These are phyloP conservation scores for Cebidichthys violaceus DNA, from an alignment of 2,113 vertebrate genomes.

Conservation along the genomic window DNA sequence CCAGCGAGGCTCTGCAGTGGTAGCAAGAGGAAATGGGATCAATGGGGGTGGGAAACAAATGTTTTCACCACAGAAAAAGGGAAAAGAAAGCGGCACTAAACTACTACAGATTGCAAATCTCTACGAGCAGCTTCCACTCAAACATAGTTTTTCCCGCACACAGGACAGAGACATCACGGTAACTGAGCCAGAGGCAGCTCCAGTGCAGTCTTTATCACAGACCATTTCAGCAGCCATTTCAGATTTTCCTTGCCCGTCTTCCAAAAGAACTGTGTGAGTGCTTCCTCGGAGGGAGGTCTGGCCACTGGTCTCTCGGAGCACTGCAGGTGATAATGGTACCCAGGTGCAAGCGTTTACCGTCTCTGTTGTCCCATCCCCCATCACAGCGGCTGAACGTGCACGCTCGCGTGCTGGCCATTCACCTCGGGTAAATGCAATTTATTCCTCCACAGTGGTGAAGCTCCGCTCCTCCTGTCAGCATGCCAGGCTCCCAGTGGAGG, in stretches of 20 bases:
- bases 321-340: conserved; percentile 57
- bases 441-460: conserved; percentile 68
- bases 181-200: conserved; percentile 13
- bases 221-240: conserved; percentile 21
- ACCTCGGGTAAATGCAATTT: conserved; percentile 70
- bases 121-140: conserved; percentile 15
- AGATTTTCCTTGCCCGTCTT: conserved; percentile 26
- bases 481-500: conserved; percentile 71
- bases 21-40: conserved; percentile 44
- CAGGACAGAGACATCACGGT: conserved; percentile 31
- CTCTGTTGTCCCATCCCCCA: conserved; percentile 39
- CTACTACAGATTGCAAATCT: conserved; percentile 39
- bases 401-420: conserved; percentile 49
- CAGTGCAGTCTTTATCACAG: conserved; percentile 23
- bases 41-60: conserved; percentile 38
- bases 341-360: conserved; percentile 61
- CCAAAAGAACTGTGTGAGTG: conserved; percentile 25
- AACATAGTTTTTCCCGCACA: conserved; percentile 24
- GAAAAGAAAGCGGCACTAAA: conserved; percentile 7
- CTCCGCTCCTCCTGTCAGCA: conserved; percentile 74
- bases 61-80: conserved; percentile 36
- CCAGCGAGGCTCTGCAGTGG: conserved; percentile 21
- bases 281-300: conserved; percentile 40
- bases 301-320: conserved; percentile 24
- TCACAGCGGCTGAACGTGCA: conserved; percentile 35